Conservation (phyloP, 1,140 invertebrate genomes). For the Bombus confusus region DNA sequence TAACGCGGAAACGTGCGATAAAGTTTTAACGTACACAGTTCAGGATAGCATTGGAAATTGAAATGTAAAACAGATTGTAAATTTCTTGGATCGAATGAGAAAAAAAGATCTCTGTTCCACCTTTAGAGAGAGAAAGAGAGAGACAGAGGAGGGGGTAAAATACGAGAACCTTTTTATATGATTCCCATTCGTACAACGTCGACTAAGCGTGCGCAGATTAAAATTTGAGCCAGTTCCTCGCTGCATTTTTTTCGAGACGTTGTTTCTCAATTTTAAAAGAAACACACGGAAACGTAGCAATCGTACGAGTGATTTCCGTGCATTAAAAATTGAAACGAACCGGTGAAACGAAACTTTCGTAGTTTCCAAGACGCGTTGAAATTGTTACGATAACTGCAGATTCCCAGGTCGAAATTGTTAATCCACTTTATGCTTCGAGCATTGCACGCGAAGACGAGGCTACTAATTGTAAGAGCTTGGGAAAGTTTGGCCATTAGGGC, state of each 20-base stretch:
- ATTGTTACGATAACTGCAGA: conserved; percentile 10
- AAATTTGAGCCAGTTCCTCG: too few species aligned
- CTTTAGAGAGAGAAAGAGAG: background rate
- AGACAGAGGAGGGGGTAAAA: background rate
- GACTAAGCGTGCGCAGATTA: background rate
- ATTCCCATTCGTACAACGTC: background rate
- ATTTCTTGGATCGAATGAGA: background rate
- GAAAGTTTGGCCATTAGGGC: conserved; percentile 10
- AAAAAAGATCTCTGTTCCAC: background rate
- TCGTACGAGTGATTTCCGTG: background rate
- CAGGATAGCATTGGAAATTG: background rate
- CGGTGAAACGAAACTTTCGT: conserved; percentile 6
- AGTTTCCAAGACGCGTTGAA: background rate
- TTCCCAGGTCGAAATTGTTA: conserved; percentile 20
- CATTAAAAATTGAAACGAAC: background rate
- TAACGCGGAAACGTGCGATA: background rate
- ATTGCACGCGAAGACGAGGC: conserved; percentile 6
- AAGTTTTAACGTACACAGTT: background rate
- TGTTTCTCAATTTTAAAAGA: background rate
- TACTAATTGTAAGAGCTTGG: background rate
- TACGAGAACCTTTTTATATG: background rate
- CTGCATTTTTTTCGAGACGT: too few species aligned
- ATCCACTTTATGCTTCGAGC: conserved; percentile 15
- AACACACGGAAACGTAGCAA: background rate
- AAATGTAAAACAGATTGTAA: background rate